Evolutionary conservation across 2,113 vertebrate genomes (phyloP).

Genomic region (Dasyurus viverrinus): DNA sequence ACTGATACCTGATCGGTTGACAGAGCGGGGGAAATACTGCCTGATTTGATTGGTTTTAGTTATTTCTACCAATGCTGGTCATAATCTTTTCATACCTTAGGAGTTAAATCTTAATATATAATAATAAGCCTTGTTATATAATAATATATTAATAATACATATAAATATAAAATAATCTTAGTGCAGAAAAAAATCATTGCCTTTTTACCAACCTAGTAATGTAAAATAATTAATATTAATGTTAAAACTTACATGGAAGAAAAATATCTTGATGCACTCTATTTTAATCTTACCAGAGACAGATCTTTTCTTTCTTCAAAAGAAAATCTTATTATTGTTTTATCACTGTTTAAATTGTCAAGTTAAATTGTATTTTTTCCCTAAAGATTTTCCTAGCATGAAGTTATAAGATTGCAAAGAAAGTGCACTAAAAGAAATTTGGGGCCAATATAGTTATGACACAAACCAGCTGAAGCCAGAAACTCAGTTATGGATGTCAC

Average conservation of each 20-base stretch:
- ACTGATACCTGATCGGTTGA: background rate
- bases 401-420: conserved; percentile 53
- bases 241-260: background rate
- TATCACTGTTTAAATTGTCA: conserved; percentile 60
- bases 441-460: conserved; percentile 17
- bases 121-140: too few relatives aligned
- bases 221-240: background rate
- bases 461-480: conserved; percentile 11
- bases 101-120: background rate
- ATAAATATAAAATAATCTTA: too few relatives aligned
- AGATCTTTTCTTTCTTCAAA: conserved; percentile 62
- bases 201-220: background rate
- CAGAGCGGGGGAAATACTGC: background rate
- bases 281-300: conserved; percentile 45
- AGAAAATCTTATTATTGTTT: conserved; percentile 75
- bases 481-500: background rate
- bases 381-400: conserved; percentile 46
- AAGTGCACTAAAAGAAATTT: conserved; percentile 31
- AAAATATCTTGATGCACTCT: conserved; percentile 29
- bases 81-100: background rate
- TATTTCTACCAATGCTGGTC: background rate
- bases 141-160: too few relatives aligned
- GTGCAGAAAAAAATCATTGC: background rate
- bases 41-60: background rate
- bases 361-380: conserved; percentile 63